phyloP scores from a whole-genome alignment of 2,888 invertebrate genomes.

The Ceramica pisi region DNA sequence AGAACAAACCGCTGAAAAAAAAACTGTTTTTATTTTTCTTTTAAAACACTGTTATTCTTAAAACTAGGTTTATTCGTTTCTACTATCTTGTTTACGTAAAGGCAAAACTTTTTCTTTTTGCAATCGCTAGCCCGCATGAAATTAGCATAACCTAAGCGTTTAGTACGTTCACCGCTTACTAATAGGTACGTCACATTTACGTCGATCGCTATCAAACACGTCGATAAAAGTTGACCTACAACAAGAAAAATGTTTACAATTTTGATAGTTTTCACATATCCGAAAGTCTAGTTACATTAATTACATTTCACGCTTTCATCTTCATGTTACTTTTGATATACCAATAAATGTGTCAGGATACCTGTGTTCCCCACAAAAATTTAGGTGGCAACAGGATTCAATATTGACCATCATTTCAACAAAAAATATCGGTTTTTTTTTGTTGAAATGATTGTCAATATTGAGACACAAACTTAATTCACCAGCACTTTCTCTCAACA shows the following conservation, averaged over 20 bases:
- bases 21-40: neutral
- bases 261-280: neutral
- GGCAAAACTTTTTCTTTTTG: conserved; percentile 69
- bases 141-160: conserved; percentile 70
- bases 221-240: conserved; percentile 56
- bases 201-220: conserved; percentile 70
- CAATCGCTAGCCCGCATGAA: conserved; percentile 77
- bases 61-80: conserved; percentile 52
- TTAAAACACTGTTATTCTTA: conserved; percentile 42
- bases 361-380: neutral
- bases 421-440: no score
- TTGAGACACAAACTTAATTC: no score
- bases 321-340: no score
- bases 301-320: no score
- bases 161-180: conserved; percentile 78
- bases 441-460: no score
- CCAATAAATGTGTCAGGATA: neutral
- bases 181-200: conserved; percentile 73
- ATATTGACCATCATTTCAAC: neutral
- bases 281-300: neutral
- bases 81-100: conserved; percentile 55
- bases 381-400: no score
- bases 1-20: neutral
- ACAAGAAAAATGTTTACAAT: conserved; percentile 25
- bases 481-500: conserved; percentile 35